These are phyloP conservation scores for Heteromurus nitidus DNA, from an alignment of 2,888 invertebrate genomes.

Conservation along the genomic window DNA sequence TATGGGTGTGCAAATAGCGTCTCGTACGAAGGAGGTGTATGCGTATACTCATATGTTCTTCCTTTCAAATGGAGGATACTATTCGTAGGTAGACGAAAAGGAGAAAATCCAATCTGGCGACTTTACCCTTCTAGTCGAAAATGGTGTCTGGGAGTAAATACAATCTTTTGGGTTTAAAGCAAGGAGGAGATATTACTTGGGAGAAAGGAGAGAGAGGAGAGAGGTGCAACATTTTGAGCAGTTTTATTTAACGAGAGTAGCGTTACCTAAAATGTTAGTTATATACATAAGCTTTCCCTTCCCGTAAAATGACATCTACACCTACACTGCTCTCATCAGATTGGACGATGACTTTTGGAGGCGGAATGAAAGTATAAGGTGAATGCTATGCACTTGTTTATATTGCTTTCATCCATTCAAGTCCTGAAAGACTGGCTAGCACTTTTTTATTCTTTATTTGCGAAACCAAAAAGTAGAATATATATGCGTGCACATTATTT, in stretches of 20 bases:
- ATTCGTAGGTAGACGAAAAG: too few relatives aligned
- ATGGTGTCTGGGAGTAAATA: constrained; percentile 32
- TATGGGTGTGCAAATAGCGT: constrained; percentile 34
- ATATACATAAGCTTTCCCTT: constrained; percentile 12
- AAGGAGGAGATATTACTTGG: too few relatives aligned
- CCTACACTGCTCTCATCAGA: not conserved
- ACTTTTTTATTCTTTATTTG: too few relatives aligned
- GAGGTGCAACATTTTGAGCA: constrained; percentile 34
- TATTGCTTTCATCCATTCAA: not conserved
- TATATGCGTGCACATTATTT: too few relatives aligned
- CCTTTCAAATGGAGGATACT: too few relatives aligned
- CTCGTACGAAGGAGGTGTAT: too few relatives aligned
- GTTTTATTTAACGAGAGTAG: constrained; percentile 4
- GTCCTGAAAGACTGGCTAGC: too few relatives aligned
- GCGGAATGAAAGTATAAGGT: too few relatives aligned
- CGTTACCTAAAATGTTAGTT: too few relatives aligned
- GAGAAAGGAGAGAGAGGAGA: constrained; percentile 3
- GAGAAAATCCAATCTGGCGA: not conserved
- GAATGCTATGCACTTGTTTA: not conserved
- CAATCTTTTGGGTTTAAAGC: constrained; percentile 2
- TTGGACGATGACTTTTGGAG: not conserved
- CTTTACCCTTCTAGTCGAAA: constrained; percentile 1
- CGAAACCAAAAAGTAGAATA: too few relatives aligned
- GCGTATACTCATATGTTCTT: not conserved
- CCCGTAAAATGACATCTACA: constrained; percentile 4